These are phyloP conservation scores for Exocentrus adspersus DNA, from an alignment of 2,888 invertebrate genomes.

Conservation along the genomic window DNA sequence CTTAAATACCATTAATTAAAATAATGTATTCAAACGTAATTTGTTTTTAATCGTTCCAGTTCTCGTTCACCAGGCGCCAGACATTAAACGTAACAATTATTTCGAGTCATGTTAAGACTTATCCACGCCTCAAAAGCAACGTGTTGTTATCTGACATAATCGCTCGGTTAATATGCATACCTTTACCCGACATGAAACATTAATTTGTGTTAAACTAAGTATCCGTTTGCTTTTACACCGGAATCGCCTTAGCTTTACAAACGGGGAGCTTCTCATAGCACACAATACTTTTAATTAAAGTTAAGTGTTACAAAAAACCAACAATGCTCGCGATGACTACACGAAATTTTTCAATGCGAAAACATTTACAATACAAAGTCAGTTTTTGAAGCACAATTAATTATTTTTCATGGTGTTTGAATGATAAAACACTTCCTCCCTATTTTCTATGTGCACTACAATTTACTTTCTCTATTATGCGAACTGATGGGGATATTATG, in stretches of 20 bases:
- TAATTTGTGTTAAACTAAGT: constrained; percentile 24
- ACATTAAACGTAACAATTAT: no score
- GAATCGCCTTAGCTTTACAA: not conserved
- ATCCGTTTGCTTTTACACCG: constrained; percentile 32
- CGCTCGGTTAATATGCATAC: not conserved
- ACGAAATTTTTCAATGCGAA: constrained; percentile 39
- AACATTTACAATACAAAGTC: constrained; percentile 52
- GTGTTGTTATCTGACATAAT: not conserved
- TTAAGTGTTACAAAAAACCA: constrained; percentile 43
- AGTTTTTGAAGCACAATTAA: constrained; percentile 63
- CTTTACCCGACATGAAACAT: not conserved
- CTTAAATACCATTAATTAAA: not conserved
- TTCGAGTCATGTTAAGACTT: not conserved
- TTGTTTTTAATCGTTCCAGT: not conserved
- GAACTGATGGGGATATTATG: constrained; percentile 56
- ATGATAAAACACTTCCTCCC: constrained; percentile 56
- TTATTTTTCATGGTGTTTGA: constrained; percentile 64
- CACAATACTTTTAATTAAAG: constrained; percentile 41
- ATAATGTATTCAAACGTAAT: not conserved
- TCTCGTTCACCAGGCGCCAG: not conserved
- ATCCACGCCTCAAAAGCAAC: not conserved
- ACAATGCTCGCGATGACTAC: constrained; percentile 41
- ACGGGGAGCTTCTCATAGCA: constrained; percentile 26
- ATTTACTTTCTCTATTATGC: constrained; percentile 47
- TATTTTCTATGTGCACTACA: constrained; percentile 51